Base-by-base conservation (phyloP, 1,140 invertebrate species). In the Hydropsyche tenuis region DNA sequence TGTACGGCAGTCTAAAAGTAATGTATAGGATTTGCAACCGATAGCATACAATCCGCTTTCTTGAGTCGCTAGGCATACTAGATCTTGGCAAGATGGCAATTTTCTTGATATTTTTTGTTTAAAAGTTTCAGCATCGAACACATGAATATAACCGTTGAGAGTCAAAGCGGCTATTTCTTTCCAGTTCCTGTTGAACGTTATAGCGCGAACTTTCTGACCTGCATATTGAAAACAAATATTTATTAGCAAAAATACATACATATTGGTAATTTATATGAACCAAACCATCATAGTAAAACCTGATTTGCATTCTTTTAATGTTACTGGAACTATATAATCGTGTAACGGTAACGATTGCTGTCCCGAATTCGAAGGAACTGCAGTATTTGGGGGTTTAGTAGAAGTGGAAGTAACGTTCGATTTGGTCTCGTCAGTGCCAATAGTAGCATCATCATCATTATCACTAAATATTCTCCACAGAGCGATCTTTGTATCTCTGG, bases 121-220 rank as follows among this genome's bases (percentile, higher is more conserved):
- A 88, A 88, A 97, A 16, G 89, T 92, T 81, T 95, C 90, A 1
- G 94, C 93, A 85, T 92, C 93, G 90, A 95, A 98, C 69, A 97
- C 90, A 85, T 98, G 96, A 80, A 92, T 98, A 88, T 87, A 96
- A 75, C 94, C 95, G 85, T 98, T 97, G 1, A 97, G 85, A 0
- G 95, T 96, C 12, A 98, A 84, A n/a, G 94, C 94, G 1, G 94
- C 95, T 64, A 98, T 90, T 85, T 97, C 95, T 79, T 93, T 90
- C 79, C 93, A 93, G 69, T 88, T 87, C 78, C 91, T 89, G 82
- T 97, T 96, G 79, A 95, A 97, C 23, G 93, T 91, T 18, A 98
- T 82, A 22, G 96, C 94, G 73, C 96, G 88, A 12, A 97, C 91
- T 87, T 94, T 96, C 83, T 94, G 88, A 68, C 89, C 89, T 79